Evolutionary conservation across 2,113 vertebrate species (phyloP).

Genomic region (Globicephala melas): DNA sequence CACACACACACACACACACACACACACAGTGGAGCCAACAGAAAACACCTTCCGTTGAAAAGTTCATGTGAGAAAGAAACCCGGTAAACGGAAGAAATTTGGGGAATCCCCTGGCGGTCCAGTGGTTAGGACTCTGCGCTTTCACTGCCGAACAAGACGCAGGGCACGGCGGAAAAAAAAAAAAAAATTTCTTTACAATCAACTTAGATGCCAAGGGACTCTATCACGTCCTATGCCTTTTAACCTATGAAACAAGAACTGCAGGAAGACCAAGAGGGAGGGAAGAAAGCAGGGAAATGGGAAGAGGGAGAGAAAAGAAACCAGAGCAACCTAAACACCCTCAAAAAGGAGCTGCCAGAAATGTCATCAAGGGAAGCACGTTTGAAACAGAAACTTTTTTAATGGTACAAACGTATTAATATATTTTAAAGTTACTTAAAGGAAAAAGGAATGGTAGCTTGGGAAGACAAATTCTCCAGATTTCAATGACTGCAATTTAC

Average conservation of each 20-base stretch:
- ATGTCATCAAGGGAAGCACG: neutral
- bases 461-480: neutral
- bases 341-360: slow-evolving; percentile 68
- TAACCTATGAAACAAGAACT: slow-evolving; percentile 60
- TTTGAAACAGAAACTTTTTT: neutral
- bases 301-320: slow-evolving; percentile 12
- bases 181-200: neutral
- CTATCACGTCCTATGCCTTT: neutral
- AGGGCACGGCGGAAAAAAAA: too few species aligned
- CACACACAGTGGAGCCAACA: neutral
- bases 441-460: neutral
- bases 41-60: neutral
- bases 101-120: too few species aligned
- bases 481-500: neutral
- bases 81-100: too few species aligned
- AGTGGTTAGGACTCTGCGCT: neutral
- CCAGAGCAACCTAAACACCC: slow-evolving; percentile 58
- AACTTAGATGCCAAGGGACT: slow-evolving; percentile 14
- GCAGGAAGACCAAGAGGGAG: neutral
- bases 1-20: neutral
- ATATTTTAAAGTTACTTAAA: neutral
- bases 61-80: neutral
- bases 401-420: neutral
- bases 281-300: neutral
- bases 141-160: too few species aligned